Conservation (phyloP, 1,140 invertebrate genomes). For the Brachionus angularis region DNA sequence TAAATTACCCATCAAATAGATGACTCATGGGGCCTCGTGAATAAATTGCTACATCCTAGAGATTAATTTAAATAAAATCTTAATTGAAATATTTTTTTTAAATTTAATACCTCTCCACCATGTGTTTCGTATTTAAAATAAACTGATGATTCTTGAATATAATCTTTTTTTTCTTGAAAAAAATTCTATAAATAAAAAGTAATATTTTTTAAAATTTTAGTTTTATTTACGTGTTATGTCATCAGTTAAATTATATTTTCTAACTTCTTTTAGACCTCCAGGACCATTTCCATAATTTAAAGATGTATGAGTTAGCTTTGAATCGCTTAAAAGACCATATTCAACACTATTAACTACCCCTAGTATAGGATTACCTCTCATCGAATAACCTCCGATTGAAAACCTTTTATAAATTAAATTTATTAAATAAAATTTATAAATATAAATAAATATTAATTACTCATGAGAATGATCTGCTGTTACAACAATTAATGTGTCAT, state of each 20-base stretch:
- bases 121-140: slow-evolving; percentile 64
- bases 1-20: slow-evolving; percentile 63
- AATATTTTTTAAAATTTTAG: neutral
- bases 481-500: slow-evolving; percentile 78
- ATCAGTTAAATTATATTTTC: slow-evolving; percentile 28
- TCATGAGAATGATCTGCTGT: slow-evolving; percentile 75
- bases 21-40: slow-evolving; percentile 72
- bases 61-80: too few relatives aligned
- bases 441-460: neutral
- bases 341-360: slow-evolving; percentile 43
- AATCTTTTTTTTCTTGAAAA: slow-evolving; percentile 47
- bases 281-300: slow-evolving; percentile 57
- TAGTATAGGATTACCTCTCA: slow-evolving; percentile 47
- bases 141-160: slow-evolving; percentile 61
- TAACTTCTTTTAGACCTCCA: slow-evolving; percentile 43
- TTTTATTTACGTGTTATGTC: neutral
- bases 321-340: neutral
- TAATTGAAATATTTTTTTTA: too few relatives aligned
- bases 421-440: too few relatives aligned
- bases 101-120: slow-evolving; percentile 47
- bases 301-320: slow-evolving; percentile 50
- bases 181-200: neutral
- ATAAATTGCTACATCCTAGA: slow-evolving; percentile 50
- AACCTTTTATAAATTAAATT: slow-evolving; percentile 45
- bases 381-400: slow-evolving; percentile 46